Evolutionary conservation across 37 sponge, comb jelly and placozoan species (phyloP).

Genomic region (Beroe ovata): DNA sequence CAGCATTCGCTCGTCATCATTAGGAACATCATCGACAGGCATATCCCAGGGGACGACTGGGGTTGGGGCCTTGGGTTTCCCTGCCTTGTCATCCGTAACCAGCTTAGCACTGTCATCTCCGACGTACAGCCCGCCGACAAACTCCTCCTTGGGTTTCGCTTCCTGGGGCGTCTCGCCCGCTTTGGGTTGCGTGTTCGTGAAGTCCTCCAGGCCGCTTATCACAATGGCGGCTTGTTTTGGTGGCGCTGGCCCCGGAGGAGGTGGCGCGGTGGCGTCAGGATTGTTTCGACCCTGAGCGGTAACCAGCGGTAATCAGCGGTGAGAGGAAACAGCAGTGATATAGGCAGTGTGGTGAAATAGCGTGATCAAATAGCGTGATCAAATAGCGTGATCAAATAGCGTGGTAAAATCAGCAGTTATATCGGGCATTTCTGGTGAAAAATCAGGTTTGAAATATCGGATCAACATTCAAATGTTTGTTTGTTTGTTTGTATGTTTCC

Average conservation of each 20-base stretch:
- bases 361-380: too few relatives aligned
- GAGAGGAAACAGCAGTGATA: background rate
- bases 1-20: constrained; percentile 21
- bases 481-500: too few relatives aligned
- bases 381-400: too few relatives aligned
- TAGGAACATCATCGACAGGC: constrained; percentile 19
- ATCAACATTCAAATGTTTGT: too few relatives aligned
- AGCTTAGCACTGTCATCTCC: constrained; percentile 60
- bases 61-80: background rate
- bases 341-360: background rate
- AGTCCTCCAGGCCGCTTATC: constrained; percentile 23
- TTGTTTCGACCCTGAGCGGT: constrained; percentile 5
- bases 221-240: constrained; percentile 64
- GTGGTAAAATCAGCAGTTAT: too few relatives aligned
- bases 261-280: constrained; percentile 39
- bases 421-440: too few relatives aligned
- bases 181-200: constrained; percentile 38
- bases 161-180: constrained; percentile 22
- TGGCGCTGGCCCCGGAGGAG: background rate
- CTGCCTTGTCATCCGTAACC: constrained; percentile 55
- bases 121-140: constrained; percentile 55
- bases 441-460: too few relatives aligned
- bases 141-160: constrained; percentile 10
- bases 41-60: constrained; percentile 20
- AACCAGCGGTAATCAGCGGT: constrained; percentile 17